phyloP scores from a whole-genome alignment of 2,797 vertebrate genomes.

The Cyprinella venusta region DNA sequence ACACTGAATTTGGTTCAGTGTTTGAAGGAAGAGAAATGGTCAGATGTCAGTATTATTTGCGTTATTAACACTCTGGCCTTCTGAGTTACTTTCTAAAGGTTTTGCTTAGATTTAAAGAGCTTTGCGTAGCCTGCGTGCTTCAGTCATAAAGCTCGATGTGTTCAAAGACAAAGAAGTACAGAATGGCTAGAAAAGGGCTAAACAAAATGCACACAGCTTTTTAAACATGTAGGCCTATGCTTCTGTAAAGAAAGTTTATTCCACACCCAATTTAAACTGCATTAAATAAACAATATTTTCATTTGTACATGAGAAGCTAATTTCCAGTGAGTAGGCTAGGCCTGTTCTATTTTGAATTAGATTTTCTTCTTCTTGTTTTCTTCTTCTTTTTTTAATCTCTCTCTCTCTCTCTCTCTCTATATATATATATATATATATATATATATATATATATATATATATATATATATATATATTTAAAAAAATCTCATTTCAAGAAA shows the following conservation, averaged over 20 bases:
- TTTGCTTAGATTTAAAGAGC: neutral
- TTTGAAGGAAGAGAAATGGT: neutral
- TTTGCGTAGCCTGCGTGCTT: neutral
- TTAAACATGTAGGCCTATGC: neutral
- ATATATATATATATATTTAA: too few relatives aligned
- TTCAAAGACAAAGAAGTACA: neutral
- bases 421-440: too few relatives aligned
- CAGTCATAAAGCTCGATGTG: neutral
- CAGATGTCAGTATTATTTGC: neutral
- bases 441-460: too few relatives aligned
- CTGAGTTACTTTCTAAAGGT: neutral
- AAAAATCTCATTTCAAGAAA: neutral
- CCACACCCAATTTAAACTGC: neutral
- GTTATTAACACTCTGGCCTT: neutral
- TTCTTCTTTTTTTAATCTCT: too few relatives aligned
- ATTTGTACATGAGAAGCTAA: neutral
- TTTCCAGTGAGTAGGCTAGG: neutral
- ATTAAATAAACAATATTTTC: neutral
- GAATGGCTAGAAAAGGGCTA: neutral
- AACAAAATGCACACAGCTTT: neutral
- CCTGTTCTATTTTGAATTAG: neutral
- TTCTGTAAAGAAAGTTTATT: neutral
- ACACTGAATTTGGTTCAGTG: neutral
- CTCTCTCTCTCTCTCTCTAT: too few relatives aligned
- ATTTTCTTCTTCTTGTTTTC: neutral